Conservation (phyloP, 2,797 vertebrate species). For the Crypturellus tataupa region DNA sequence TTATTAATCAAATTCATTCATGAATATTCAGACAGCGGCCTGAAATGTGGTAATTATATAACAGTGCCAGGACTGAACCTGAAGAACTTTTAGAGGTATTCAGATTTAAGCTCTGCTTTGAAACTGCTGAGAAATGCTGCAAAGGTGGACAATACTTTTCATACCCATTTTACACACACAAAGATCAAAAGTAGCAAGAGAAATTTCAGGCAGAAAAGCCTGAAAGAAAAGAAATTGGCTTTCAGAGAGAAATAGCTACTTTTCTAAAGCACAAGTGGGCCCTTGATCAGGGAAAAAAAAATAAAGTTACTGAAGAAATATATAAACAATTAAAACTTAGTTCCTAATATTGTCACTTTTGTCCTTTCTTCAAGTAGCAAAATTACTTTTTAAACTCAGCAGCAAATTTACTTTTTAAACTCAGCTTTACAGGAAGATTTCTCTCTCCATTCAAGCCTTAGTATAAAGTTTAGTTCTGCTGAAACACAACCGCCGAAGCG, state of each 20-base stretch:
- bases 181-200: not conserved
- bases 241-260: not conserved
- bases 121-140: not conserved
- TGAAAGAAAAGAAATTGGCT: not conserved
- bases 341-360: not conserved
- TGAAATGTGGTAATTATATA: not conserved
- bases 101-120: not conserved
- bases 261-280: not conserved
- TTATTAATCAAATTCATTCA: not conserved
- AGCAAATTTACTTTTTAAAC: not conserved
- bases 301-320: not conserved
- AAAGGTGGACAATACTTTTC: not conserved
- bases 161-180: not conserved
- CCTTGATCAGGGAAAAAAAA: accelerated
- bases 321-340: not conserved
- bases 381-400: not conserved
- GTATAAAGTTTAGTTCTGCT: not conserved
- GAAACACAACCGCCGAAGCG: not conserved
- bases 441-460: not conserved
- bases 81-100: not conserved
- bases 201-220: not conserved
- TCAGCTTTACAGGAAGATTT: not conserved
- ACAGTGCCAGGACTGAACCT: not conserved
- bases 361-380: not conserved
- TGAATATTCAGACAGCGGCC: not conserved